A percentile compares a stretch with the other conserved stretches of the same genome.
phyloP scores from a whole-genome alignment of 2,113 vertebrate genomes.

The Gobiocypris rarus region DNA sequence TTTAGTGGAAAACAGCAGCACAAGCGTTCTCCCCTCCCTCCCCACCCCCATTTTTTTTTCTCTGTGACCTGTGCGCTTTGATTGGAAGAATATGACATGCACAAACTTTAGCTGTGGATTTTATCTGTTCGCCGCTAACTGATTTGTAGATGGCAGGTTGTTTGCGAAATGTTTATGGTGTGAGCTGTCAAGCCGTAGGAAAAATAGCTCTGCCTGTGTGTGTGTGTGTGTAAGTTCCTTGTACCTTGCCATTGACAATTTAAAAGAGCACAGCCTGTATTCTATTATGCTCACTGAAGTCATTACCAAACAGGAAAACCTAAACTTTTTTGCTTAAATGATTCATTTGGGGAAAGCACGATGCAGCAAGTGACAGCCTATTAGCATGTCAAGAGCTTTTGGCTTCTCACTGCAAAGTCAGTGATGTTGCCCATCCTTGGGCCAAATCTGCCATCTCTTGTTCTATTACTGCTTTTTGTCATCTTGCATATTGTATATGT shows the following conservation, averaged over 20 bases:
- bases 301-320: conserved; percentile 1
- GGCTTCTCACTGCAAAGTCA: not conserved
- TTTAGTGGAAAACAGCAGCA: conserved; percentile 71
- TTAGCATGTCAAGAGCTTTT: conserved; percentile 22
- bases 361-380: not conserved
- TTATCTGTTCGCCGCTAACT: conserved; percentile 20
- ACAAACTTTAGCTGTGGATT: conserved; percentile 29
- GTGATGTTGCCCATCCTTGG: not conserved
- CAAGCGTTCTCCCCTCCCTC: conserved; percentile 11
- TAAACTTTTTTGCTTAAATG: not conserved
- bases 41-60: not conserved
- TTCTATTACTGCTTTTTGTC: conserved; percentile 16
- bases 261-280: not conserved
- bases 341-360: not conserved
- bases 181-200: conserved; percentile 45
- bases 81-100: conserved; percentile 49
- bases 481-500: not conserved
- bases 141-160: conserved; percentile 42
- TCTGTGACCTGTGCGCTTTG: conserved; percentile 26
- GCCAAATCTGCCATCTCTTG: not conserved
- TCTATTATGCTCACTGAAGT: not conserved
- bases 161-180: conserved; percentile 47
- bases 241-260: not conserved
- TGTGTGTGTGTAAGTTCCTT: not conserved
- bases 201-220: not conserved